Evolutionary conservation across 2,113 vertebrate species (phyloP).

Genomic region (Aegithalos caudatus): DNA sequence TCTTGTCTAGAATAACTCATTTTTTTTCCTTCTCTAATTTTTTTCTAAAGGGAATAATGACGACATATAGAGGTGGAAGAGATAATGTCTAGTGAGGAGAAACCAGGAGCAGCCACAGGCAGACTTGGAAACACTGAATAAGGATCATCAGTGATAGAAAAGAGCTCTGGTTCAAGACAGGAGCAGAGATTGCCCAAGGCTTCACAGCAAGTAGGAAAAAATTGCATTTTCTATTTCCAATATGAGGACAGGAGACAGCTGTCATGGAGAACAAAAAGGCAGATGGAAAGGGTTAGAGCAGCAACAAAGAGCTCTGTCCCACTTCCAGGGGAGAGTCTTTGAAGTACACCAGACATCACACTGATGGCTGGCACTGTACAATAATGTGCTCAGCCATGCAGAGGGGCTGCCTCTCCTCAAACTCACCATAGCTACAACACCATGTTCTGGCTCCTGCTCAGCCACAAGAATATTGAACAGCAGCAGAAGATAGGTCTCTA

Average conservation of each 20-base stretch:
- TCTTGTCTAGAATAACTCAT: neutral
- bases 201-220: neutral
- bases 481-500: neutral
- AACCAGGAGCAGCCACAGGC: neutral
- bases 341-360: neutral
- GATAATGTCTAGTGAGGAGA: neutral
- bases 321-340: neutral
- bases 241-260: neutral
- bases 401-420: neutral
- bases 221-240: neutral
- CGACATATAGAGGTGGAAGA: fast-evolving
- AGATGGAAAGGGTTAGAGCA: neutral
- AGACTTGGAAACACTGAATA: neutral
- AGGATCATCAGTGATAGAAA: neutral
- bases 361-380: neutral
- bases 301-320: neutral
- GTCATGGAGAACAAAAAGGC: neutral
- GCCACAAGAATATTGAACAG: neutral
- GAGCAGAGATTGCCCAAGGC: neutral
- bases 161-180: neutral
- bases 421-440: neutral
- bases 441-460: neutral
- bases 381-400: neutral
- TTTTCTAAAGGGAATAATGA: neutral
- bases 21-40: neutral